Evolutionary conservation across 1,140 invertebrate species (phyloP).

Genomic region (Dendroctonus valens): DNA sequence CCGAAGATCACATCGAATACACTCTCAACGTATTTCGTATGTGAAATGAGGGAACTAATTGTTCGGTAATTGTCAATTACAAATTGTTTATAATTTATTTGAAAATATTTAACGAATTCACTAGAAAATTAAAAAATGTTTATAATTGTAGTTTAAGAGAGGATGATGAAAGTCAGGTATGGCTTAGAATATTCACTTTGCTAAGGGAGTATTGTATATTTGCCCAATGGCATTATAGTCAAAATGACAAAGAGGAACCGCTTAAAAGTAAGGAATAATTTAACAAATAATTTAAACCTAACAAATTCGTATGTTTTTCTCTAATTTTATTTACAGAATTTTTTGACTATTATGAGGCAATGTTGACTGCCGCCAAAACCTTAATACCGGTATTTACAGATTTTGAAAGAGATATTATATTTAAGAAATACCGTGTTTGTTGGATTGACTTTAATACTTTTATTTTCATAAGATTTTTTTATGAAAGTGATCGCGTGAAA

Average conservation of each 20-base stretch:
- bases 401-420: constrained; percentile 39
- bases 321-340: constrained; percentile 36
- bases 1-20: constrained; percentile 35
- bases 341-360: constrained; percentile 42
- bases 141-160: constrained; percentile 29
- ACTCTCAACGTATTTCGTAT: constrained; percentile 37
- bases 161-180: constrained; percentile 42
- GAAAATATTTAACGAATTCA: constrained; percentile 1
- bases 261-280: constrained; percentile 8
- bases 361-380: constrained; percentile 41
- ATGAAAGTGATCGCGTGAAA: constrained; percentile 39
- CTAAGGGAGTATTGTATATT: constrained; percentile 41
- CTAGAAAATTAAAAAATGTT: not conserved
- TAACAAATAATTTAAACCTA: constrained; percentile 10
- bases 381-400: constrained; percentile 39
- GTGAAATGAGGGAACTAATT: constrained; percentile 40
- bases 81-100: constrained; percentile 2
- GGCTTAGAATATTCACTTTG: constrained; percentile 39
- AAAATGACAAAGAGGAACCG: constrained; percentile 29
- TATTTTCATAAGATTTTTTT: constrained; percentile 43
- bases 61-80: constrained; percentile 34
- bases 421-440: constrained; percentile 39
- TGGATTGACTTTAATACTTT: constrained; percentile 44
- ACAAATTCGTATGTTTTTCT: not conserved
- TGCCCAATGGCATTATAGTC: constrained; percentile 39